Evolutionary conservation across 2,797 vertebrate species (phyloP).

Genomic region (Melanotaenia maccullochi): DNA sequence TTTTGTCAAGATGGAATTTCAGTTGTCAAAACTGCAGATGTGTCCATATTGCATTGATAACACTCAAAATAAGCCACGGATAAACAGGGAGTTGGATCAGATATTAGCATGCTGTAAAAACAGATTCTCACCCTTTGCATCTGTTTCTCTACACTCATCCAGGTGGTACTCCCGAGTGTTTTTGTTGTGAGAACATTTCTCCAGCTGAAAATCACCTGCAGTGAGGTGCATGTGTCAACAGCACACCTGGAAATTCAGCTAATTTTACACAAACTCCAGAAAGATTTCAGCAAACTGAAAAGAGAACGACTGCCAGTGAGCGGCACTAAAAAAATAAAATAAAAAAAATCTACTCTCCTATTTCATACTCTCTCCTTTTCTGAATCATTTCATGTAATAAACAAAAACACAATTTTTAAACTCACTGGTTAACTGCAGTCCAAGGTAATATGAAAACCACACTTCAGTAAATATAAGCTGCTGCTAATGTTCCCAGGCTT

Average conservation of each 20-base stretch:
- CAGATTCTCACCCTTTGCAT: not conserved
- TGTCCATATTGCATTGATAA: not conserved
- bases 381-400: not conserved
- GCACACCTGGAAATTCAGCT: too few species aligned
- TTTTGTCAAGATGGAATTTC: too few species aligned
- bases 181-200: too few species aligned
- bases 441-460: accelerated
- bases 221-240: too few species aligned
- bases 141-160: too few species aligned
- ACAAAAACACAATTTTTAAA: not conserved
- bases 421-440: not conserved
- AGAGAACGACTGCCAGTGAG: too few species aligned
- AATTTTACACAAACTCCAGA: too few species aligned
- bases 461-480: not conserved
- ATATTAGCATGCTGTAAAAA: not conserved
- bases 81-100: not conserved
- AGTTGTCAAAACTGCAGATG: too few species aligned
- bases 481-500: not conserved
- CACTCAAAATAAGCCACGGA: not conserved
- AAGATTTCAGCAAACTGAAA: not conserved
- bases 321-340: not conserved
- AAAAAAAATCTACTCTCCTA: not conserved
- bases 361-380: not conserved
- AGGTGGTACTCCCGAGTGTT: too few species aligned
- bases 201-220: too few species aligned